Conservation (phyloP, 2,113 vertebrate genomes). For the Carassius auratus region DNA sequence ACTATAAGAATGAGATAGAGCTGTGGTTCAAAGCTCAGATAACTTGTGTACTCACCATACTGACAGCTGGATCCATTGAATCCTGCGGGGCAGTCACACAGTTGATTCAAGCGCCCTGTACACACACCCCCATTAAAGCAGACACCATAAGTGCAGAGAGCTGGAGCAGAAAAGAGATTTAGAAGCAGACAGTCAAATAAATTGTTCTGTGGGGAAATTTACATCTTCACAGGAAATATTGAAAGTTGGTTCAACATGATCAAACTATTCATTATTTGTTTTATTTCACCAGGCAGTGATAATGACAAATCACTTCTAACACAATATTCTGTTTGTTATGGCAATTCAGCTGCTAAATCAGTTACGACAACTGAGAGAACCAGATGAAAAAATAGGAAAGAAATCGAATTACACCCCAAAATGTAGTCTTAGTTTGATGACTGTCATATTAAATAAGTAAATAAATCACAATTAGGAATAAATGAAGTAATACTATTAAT, state of each 20-base stretch:
- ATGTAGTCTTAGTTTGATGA: not conserved
- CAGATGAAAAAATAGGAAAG: not conserved
- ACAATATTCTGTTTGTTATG: not conserved
- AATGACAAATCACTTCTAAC: not conserved
- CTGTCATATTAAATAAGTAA: not conserved
- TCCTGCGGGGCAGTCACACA: conserved; percentile 77
- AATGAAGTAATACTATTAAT: not conserved
- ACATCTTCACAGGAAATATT: not conserved
- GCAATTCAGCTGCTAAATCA: not conserved
- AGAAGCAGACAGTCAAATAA: not conserved
- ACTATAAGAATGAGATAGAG: conserved; percentile 5
- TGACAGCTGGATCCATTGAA: conserved; percentile 84
- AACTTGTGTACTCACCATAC: conserved; percentile 72
- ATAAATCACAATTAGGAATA: not conserved
- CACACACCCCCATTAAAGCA: conserved; percentile 82
- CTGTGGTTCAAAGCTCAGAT: not conserved
- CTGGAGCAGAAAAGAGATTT: conserved; percentile 62
- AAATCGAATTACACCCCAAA: not conserved
- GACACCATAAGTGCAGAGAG: conserved; percentile 65
- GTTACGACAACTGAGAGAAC: not conserved
- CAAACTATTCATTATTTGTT: not conserved
- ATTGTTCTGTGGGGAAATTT: not conserved
- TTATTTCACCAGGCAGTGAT: not conserved
- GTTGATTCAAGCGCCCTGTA: conserved; percentile 67
- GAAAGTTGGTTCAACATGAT: not conserved